Conservation (phyloP, 2,113 vertebrate genomes). For the Brevimyrus niger region DNA sequence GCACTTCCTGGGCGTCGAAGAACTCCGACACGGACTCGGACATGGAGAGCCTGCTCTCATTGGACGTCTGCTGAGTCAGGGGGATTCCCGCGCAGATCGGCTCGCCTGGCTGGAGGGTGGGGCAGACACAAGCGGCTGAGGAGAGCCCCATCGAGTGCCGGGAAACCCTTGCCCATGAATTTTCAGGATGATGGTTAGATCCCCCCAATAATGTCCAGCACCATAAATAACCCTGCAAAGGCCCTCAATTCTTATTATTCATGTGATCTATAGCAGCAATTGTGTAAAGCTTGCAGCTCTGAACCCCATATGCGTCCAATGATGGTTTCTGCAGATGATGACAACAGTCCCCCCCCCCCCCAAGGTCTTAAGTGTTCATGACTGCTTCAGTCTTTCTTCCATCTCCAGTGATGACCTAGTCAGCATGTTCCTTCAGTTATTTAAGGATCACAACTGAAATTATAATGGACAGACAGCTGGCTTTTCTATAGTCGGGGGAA, state of each 20-base stretch:
- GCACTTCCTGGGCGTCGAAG: constrained; percentile 97
- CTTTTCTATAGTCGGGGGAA: constrained; percentile 22
- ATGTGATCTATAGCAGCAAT: background rate
- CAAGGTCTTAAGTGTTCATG: background rate
- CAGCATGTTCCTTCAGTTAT: background rate
- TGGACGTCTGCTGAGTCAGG: constrained; percentile 88
- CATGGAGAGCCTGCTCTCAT: constrained; percentile 97
- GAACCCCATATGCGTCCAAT: background rate
- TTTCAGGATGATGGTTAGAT: background rate
- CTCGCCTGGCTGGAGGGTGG: constrained; percentile 64
- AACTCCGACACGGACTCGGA: constrained; percentile 98
- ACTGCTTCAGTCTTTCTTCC: constrained; percentile 28
- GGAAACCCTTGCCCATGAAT: background rate
- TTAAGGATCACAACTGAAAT: constrained; percentile 2
- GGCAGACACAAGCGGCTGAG: background rate
- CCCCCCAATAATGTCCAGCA: background rate
- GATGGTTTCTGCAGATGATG: background rate
- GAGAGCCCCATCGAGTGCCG: background rate
- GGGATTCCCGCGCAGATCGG: constrained; percentile 85
- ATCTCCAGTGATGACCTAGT: constrained; percentile 41
- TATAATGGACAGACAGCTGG: background rate
- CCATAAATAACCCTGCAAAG: background rate
- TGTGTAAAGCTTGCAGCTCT: background rate
- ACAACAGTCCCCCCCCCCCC: no score
- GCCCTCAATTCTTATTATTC: background rate